Percentiles rank a stretch among this genome's conserved stretches.
These are phyloP conservation scores for Podiceps cristatus DNA, from an alignment of 2,113 vertebrate genomes.

Conservation along the genomic window DNA sequence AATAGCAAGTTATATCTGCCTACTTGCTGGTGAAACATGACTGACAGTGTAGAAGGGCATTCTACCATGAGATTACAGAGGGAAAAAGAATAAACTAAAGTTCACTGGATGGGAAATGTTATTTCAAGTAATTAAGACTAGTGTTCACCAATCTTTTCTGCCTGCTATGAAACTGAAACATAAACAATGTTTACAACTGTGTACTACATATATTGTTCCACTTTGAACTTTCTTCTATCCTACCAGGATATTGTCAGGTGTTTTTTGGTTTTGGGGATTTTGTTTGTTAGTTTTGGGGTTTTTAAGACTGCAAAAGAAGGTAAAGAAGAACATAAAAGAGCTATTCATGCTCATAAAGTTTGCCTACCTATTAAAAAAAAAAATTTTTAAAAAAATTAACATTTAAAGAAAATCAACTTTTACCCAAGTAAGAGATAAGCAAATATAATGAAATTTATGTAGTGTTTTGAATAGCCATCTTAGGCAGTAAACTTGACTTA, in stretches of 20 bases:
- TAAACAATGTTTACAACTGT: background rate
- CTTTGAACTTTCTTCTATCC: background rate
- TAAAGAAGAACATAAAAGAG: constrained; percentile 36
- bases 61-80: background rate
- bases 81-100: background rate
- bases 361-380: background rate
- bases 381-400: background rate
- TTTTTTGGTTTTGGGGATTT: background rate
- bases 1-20: background rate
- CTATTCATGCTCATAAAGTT: background rate
- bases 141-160: background rate
- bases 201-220: background rate
- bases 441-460: constrained; percentile 53
- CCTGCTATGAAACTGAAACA: background rate
- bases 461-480: constrained; percentile 41
- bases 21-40: background rate
- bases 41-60: background rate
- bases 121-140: background rate
- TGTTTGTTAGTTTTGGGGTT: background rate
- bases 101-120: background rate
- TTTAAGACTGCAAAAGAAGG: background rate
- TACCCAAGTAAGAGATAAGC: constrained; percentile 47
- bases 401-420: constrained; percentile 43
- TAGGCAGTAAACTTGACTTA: constrained; percentile 61
- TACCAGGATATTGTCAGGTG: background rate